Conservation (phyloP, 2,888 invertebrate species). For the Cheilosia vulpina region DNA sequence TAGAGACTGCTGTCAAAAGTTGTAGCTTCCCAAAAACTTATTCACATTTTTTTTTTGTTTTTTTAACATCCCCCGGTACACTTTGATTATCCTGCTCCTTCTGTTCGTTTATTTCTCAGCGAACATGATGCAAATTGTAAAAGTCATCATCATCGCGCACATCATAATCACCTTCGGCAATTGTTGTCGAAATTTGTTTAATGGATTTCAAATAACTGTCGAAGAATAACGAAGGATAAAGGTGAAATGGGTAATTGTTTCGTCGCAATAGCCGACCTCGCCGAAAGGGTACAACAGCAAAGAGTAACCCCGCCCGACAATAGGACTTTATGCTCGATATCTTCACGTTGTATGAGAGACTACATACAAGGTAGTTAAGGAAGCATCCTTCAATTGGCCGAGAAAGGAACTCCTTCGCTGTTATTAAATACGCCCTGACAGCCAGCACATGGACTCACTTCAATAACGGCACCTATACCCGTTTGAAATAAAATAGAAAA, state of each 20-base stretch:
- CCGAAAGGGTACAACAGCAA: not conserved
- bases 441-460: slow-evolving; percentile 14
- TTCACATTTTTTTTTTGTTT: too few relatives aligned
- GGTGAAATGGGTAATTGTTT: not conserved
- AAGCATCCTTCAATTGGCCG: slow-evolving; percentile 5
- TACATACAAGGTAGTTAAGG: slow-evolving; percentile 6
- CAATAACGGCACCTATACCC: not conserved
- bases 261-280: too few relatives aligned
- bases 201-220: slow-evolving; percentile 39
- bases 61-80: not conserved
- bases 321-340: not conserved
- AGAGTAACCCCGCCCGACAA: too few relatives aligned
- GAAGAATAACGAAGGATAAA: not conserved
- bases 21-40: too few relatives aligned
- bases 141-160: slow-evolving; percentile 16
- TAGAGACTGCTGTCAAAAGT: too few relatives aligned
- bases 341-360: not conserved
- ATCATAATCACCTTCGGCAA: slow-evolving; percentile 18
- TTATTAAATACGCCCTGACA: not conserved
- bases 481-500: not conserved
- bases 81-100: slow-evolving; percentile 8
- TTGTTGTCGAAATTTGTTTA: slow-evolving; percentile 9
- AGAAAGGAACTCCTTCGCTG: not conserved
- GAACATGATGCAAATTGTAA: slow-evolving; percentile 1
- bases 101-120: not conserved